Conservation (phyloP, 2,113 vertebrate genomes). For the Climacteris rufus region DNA sequence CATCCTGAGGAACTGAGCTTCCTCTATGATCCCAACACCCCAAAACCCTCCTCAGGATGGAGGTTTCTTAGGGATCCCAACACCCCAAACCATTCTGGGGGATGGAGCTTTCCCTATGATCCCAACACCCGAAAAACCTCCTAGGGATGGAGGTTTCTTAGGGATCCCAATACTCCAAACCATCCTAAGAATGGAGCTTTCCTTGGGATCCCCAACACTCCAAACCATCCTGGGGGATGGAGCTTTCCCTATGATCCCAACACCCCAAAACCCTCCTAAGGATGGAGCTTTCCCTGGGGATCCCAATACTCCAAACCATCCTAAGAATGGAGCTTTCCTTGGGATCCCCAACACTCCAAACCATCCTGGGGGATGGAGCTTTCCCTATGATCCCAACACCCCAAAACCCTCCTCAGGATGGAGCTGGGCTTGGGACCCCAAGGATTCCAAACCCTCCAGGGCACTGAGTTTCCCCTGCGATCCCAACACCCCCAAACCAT, state of each 20-base stretch:
- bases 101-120: no score
- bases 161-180: background rate
- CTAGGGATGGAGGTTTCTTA: background rate
- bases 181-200: background rate
- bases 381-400: no score
- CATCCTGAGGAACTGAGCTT: background rate
- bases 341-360: background rate
- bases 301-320: background rate
- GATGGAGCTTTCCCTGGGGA: background rate
- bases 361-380: no score
- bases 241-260: no score
- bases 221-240: no score
- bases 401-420: no score
- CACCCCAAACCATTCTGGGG: no score
- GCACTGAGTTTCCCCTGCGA: accelerated
- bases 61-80: accelerated
- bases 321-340: background rate
- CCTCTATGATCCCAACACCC: no score
- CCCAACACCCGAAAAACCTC: no score
- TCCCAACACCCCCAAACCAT: background rate
- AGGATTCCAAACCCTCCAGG: no score
- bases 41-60: background rate
- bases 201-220: background rate
- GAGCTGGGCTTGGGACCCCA: no score
- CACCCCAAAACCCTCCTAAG: accelerated